These are phyloP conservation scores for Parotocinclus haroldoi DNA, from an alignment of 2,797 vertebrate species.

Conservation along the genomic window DNA sequence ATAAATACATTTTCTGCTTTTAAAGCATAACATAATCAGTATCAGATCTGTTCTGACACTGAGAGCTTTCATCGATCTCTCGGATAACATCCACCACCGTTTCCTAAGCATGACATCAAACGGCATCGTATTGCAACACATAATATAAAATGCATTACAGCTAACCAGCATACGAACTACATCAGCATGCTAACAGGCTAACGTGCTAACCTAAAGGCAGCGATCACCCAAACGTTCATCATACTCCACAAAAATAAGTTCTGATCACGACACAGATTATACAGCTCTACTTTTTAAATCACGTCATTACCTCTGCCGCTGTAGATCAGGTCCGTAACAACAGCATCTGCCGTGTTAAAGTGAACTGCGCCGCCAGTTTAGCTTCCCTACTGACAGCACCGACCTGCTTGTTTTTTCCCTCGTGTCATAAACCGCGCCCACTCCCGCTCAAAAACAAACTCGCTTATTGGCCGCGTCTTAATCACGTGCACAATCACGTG, in stretches of 20 bases:
- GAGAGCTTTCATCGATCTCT: too few relatives aligned
- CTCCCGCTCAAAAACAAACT: slow-evolving; percentile 71
- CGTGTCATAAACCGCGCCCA: slow-evolving; percentile 62
- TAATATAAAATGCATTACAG: too few relatives aligned
- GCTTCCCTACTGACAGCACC: slow-evolving; percentile 28
- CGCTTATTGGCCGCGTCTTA: slow-evolving; percentile 57
- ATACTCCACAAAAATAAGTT: too few relatives aligned
- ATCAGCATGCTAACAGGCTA: slow-evolving; percentile 4
- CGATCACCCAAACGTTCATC: background rate
- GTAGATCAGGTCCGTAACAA: background rate
- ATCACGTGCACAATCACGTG: slow-evolving; percentile 13
- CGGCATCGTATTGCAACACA: too few relatives aligned
- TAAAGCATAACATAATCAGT: too few relatives aligned
- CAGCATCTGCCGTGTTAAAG: background rate
- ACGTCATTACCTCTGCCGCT: slow-evolving; percentile 10
- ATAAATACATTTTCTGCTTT: too few relatives aligned
- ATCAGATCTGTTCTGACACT: too few relatives aligned
- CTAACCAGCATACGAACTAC: background rate
- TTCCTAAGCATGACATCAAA: too few relatives aligned
- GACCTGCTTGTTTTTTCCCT: slow-evolving; percentile 47
- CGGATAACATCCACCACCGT: too few relatives aligned
- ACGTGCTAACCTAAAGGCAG: slow-evolving; percentile 6
- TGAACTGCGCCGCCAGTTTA: slow-evolving; percentile 5
- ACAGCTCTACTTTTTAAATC: background rate
- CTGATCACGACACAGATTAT: too few relatives aligned